Evolutionary conservation across 2,113 vertebrate species (phyloP).

Genomic region (Cryptomyrus ogoouensis): DNA sequence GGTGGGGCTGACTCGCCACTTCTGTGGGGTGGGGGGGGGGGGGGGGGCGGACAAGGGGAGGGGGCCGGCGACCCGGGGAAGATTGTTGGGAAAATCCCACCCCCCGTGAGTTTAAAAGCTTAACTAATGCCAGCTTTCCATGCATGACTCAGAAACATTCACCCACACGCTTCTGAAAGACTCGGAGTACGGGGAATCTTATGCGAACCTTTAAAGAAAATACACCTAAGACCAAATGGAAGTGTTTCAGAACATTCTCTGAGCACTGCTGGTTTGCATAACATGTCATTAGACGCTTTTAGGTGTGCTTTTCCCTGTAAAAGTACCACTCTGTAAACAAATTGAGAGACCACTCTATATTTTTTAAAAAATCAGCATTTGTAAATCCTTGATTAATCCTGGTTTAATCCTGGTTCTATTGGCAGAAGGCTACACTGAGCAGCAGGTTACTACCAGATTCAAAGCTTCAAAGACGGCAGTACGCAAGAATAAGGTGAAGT

Average conservation of each 20-base stretch:
- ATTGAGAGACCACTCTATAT: no score
- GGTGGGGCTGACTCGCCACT: conserved; percentile 74
- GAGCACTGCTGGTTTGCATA: neutral
- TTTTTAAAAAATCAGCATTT: no score
- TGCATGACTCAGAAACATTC: neutral
- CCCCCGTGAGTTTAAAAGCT: neutral
- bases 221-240: neutral
- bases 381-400: neutral
- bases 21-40: conserved; percentile 50
- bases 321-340: neutral
- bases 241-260: neutral
- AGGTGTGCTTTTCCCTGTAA: neutral
- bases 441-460: no score
- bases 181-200: neutral
- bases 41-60: neutral
- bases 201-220: neutral
- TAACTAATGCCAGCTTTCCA: neutral
- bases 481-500: no score
- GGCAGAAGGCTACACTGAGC: no score
- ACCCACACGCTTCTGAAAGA: neutral
- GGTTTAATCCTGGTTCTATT: neutral
- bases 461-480: no score
- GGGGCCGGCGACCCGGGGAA: neutral
- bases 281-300: neutral
- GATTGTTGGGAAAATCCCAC: neutral